Conservation (phyloP, 1,140 invertebrate species). For the Helicoverpa armigera region DNA sequence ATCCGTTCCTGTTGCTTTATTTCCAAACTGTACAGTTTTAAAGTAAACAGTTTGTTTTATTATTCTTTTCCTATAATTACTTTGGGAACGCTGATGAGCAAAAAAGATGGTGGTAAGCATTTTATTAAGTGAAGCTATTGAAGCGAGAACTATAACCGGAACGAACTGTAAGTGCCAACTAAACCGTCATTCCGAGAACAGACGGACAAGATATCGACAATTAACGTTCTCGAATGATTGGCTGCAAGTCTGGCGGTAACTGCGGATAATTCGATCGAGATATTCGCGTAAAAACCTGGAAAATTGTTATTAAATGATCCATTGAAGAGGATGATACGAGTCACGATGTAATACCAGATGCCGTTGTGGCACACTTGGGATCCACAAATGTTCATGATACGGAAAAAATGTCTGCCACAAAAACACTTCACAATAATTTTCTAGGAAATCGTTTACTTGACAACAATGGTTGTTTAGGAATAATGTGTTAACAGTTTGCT, state of each 20-base stretch:
- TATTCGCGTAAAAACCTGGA: conserved; percentile 2
- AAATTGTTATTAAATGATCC: conserved; percentile 6
- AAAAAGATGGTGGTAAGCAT: neutral
- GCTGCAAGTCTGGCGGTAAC: neutral
- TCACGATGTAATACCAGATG: neutral
- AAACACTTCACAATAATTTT: neutral
- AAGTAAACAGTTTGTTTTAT: no score
- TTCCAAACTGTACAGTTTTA: no score
- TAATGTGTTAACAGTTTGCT: no score
- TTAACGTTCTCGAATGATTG: conserved; percentile 5
- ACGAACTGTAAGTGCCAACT: neutral
- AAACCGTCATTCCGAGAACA: neutral
- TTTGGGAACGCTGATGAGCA: no score
- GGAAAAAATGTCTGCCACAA: neutral
- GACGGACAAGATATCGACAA: neutral
- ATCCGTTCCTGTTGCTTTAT: neutral
- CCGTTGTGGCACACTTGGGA: neutral
- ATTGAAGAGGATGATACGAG: neutral
- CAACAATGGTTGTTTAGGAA: no score
- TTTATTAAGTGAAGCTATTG: conserved; percentile 17
- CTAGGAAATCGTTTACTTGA: no score
- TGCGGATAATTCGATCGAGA: neutral
- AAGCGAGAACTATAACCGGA: conserved; percentile 9
- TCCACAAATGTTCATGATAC: neutral
- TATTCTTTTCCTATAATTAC: no score